Conservation (phyloP, 2,888 invertebrate genomes). For the Phragmatobia fuliginosa region DNA sequence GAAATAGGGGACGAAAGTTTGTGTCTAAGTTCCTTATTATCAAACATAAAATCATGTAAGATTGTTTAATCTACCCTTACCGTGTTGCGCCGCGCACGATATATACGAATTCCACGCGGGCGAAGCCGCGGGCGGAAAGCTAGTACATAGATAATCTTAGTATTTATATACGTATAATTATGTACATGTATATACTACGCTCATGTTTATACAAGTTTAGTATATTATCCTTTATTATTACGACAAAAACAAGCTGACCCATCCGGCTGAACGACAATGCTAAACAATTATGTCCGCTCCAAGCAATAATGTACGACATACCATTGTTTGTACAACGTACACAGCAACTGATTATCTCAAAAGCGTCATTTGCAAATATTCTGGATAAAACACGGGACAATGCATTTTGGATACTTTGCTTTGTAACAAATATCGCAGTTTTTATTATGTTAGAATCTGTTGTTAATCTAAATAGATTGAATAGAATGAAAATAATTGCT, state of each 20-base stretch:
- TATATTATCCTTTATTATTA: not conserved
- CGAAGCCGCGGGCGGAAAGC: no score
- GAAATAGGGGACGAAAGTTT: no score
- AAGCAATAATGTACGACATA: slow-evolving; percentile 10
- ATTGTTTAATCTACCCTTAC: no score
- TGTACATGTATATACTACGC: not conserved
- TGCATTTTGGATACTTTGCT: not conserved
- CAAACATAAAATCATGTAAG: no score
- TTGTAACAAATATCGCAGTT: not conserved
- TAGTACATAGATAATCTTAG: no score
- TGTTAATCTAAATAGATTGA: no score
- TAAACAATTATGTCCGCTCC: not conserved
- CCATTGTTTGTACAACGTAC: slow-evolving; percentile 12
- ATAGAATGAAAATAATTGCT: no score
- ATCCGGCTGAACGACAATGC: slow-evolving; percentile 1
- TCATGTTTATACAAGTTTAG: not conserved
- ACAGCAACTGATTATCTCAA: slow-evolving; percentile 16
- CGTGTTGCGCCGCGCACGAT: no score
- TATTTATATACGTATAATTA: no score
- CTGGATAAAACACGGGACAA: not conserved
- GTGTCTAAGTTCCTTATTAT: no score
- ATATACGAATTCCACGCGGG: no score
- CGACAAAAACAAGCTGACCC: slow-evolving; percentile 4
- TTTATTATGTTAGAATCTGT: no score
- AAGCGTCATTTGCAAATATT: not conserved